Conservation (phyloP, 1,140 invertebrate genomes). For the Drosophila repletoides region DNA sequence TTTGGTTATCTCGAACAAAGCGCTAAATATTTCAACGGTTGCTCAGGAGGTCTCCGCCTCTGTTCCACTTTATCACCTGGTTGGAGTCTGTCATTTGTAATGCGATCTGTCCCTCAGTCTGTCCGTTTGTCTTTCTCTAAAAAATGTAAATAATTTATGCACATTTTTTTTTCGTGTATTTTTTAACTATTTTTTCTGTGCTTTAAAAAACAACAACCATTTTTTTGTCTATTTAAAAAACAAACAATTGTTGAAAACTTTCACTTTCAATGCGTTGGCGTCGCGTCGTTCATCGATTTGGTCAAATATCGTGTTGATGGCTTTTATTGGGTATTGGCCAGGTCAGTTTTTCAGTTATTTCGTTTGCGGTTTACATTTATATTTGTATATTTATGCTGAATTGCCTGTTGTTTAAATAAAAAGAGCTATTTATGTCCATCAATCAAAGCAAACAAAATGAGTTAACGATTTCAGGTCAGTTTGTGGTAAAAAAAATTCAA, state of each 20-base stretch:
- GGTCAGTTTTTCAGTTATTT: slow-evolving; percentile 55
- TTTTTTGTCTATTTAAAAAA: slow-evolving; percentile 15
- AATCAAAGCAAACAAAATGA: slow-evolving; percentile 25
- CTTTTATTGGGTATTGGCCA: slow-evolving; percentile 45
- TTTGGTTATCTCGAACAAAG: no score
- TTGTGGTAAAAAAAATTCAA: background rate
- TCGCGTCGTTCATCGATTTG: slow-evolving; percentile 32
- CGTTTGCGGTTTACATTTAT: slow-evolving; percentile 19
- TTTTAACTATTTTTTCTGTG: slow-evolving; percentile 5
- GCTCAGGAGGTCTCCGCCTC: background rate
- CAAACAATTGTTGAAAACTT: slow-evolving; percentile 46
- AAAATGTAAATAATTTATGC: slow-evolving; percentile 61
- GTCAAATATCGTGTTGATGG: slow-evolving; percentile 35
- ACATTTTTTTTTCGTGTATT: slow-evolving; percentile 38
- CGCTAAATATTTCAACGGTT: no score
- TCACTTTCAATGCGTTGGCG: slow-evolving; percentile 66
- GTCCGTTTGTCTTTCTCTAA: background rate
- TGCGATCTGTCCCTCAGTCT: background rate
- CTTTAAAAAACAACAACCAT: slow-evolving; percentile 19
- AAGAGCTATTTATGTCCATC: slow-evolving; percentile 49
- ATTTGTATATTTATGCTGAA: no score
- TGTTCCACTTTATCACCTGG: slow-evolving; percentile 6
- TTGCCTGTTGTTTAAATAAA: slow-evolving; percentile 9
- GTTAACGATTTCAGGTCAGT: slow-evolving; percentile 15
- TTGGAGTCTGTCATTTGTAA: slow-evolving; percentile 12